Conservation (phyloP, 2,888 invertebrate species). For the Agelastica alni region DNA sequence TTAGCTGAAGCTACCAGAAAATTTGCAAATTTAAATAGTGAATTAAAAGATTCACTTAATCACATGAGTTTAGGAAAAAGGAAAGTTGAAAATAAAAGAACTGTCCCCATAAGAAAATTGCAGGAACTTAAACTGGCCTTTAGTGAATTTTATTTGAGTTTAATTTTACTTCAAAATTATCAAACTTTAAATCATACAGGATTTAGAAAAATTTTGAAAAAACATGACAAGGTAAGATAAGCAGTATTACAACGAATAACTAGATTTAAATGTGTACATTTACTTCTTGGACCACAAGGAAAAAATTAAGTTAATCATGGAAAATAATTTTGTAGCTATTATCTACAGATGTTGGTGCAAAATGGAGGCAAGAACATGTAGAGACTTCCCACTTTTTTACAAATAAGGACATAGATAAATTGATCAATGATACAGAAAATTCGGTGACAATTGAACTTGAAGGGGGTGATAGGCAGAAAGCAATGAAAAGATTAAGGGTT, state of each 20-base stretch:
- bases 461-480: conserved; percentile 79
- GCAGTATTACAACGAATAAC: no score
- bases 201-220: conserved; percentile 87
- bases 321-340: conserved; percentile 64
- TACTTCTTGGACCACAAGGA: background rate
- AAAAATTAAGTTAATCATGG: no score
- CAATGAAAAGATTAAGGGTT: conserved; percentile 85
- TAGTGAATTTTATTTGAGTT: conserved; percentile 85
- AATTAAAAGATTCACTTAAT: conserved; percentile 62
- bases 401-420: conserved; percentile 82
- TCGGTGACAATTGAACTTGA: conserved; percentile 72
- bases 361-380: conserved; percentile 78
- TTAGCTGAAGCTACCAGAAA: conserved; percentile 85
- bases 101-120: conserved; percentile 68
- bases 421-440: conserved; percentile 80
- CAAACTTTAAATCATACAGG: conserved; percentile 88
- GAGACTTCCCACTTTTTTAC: conserved; percentile 83
- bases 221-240: conserved; percentile 77
- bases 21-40: conserved; percentile 73
- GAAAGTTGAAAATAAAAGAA: conserved; percentile 42
- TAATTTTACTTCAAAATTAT: conserved; percentile 85
- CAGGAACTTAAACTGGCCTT: conserved; percentile 87
- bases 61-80: conserved; percentile 48
- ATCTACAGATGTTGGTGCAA: conserved; percentile 66
- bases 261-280: background rate